Evolutionary conservation across 2,113 vertebrate species (phyloP).

Genomic region (Papio anubis): DNA sequence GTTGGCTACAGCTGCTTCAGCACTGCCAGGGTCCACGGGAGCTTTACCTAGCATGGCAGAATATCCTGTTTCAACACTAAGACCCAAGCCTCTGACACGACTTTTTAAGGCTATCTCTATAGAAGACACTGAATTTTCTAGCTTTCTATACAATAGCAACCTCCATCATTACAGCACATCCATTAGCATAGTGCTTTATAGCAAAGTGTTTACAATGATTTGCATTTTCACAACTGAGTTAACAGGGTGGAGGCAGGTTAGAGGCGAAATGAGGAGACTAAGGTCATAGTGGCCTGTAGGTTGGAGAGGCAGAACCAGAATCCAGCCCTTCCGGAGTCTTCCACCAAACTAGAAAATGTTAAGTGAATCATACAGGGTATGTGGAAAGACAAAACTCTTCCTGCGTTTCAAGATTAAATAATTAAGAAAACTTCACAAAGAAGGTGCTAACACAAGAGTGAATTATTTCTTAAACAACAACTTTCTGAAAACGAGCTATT

Average conservation of each 20-base stretch:
- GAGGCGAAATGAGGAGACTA: background rate
- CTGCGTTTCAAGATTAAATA: background rate
- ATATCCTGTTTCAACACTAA: background rate
- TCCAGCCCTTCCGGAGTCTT: background rate
- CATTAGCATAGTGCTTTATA: background rate
- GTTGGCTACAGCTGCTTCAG: background rate
- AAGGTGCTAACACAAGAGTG: background rate
- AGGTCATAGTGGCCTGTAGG: rapidly evolving
- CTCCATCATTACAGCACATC: background rate
- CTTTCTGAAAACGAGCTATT: background rate
- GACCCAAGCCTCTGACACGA: background rate
- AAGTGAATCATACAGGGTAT: background rate
- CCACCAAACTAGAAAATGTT: background rate
- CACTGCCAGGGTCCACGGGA: background rate
- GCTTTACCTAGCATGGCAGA: background rate
- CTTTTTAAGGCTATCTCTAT: background rate
- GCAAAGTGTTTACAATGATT: background rate
- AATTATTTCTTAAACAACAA: background rate
- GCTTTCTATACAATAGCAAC: background rate
- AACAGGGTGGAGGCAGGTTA: background rate
- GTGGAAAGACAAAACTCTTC: background rate
- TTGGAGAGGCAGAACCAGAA: background rate
- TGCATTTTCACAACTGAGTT: background rate
- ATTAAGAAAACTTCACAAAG: background rate
- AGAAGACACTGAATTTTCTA: background rate